phyloP scores from a whole-genome alignment of 1,140 invertebrate genomes.

The Coptotermes formosanus region DNA sequence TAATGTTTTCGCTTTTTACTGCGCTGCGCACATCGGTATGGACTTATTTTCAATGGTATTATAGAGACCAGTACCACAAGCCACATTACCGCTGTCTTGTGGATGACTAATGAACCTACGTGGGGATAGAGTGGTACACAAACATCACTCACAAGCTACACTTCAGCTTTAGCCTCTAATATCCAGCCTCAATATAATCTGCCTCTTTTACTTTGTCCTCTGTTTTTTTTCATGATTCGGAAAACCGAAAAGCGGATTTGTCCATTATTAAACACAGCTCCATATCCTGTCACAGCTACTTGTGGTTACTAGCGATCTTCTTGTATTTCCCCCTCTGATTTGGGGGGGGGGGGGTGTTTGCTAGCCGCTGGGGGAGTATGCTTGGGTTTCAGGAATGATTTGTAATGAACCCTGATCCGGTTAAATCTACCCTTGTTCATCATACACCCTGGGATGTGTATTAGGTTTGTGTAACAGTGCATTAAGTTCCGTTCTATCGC shows the following conservation, averaged over 20 bases:
- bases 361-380: no score
- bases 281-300: not conserved
- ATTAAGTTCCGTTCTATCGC: not conserved
- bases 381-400: not conserved
- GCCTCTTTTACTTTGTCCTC: not conserved
- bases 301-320: not conserved
- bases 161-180: not conserved
- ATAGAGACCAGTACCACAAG: not conserved
- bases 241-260: slow-evolving; percentile 16
- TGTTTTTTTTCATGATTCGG: not conserved
- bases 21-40: not conserved
- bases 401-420: slow-evolving; percentile 17
- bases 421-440: slow-evolving; percentile 16
- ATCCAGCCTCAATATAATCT: not conserved
- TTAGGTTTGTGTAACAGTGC: not conserved
- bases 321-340: not conserved
- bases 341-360: not conserved
- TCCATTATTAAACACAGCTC: not conserved
- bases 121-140: not conserved
- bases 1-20: not conserved
- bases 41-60: not conserved
- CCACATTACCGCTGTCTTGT: not conserved
- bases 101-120: slow-evolving; percentile 10
- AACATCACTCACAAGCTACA: not conserved
- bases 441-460: not conserved